Evolutionary conservation across 2,888 invertebrate genomes (phyloP).

Genomic region (Stratiomys singularior): DNA sequence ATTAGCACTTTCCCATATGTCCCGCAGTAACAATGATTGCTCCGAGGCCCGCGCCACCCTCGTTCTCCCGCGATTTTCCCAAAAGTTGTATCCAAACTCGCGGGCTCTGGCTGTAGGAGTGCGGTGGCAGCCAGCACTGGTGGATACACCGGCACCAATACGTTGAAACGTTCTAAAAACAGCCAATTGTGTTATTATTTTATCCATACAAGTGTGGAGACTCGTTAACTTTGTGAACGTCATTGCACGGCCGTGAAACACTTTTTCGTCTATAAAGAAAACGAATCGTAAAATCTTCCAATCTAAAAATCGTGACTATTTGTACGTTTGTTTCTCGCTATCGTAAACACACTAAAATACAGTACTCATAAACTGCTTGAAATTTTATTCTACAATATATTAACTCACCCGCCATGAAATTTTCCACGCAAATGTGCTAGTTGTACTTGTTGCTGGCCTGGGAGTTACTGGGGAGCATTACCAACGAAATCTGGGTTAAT

Average conservation of each 20-base stretch:
- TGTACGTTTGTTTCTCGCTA: background rate
- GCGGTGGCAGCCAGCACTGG: too few relatives aligned
- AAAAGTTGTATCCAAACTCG: too few relatives aligned
- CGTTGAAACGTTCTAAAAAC: too few relatives aligned
- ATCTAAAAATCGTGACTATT: constrained; percentile 4
- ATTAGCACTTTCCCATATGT: too few relatives aligned
- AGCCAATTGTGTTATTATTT: too few relatives aligned
- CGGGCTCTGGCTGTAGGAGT: too few relatives aligned
- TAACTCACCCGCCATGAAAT: background rate
- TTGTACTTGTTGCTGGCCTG: background rate
- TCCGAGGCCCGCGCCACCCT: too few relatives aligned
- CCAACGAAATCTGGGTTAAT: background rate
- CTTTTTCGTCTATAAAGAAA: constrained; percentile 18
- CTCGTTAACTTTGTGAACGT: background rate
- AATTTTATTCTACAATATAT: background rate
- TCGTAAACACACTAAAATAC: background rate
- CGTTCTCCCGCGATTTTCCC: too few relatives aligned
- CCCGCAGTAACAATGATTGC: too few relatives aligned
- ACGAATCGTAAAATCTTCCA: background rate
- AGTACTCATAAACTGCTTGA: background rate
- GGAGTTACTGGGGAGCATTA: background rate
- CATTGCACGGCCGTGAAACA: constrained; percentile 34
- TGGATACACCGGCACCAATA: too few relatives aligned
- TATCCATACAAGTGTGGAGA: background rate
- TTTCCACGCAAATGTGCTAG: background rate